phyloP scores from a whole-genome alignment of 2,113 vertebrate genomes.

The Antigone vipio region DNA sequence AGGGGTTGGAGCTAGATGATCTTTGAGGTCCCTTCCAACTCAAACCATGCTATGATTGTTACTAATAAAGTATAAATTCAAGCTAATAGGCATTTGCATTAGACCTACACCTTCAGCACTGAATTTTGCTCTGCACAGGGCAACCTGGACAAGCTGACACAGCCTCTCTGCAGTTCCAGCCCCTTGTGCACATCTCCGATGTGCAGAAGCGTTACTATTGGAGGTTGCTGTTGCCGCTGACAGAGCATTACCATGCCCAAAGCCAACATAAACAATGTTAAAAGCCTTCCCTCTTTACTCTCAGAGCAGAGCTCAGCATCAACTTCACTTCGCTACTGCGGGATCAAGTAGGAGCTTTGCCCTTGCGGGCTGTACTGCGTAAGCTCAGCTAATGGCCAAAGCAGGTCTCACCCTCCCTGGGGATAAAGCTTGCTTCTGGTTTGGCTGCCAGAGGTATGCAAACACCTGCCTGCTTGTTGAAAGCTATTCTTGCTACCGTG shows the following conservation, averaged over 20 bases:
- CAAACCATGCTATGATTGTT: background rate
- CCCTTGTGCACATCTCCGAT: background rate
- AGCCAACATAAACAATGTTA: background rate
- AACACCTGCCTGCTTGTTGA: background rate
- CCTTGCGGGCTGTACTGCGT: too few relatives aligned
- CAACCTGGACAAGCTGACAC: background rate
- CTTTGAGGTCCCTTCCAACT: too few relatives aligned
- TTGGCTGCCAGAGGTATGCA: background rate
- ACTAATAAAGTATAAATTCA: background rate
- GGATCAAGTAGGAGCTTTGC: background rate
- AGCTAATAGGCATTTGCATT: background rate
- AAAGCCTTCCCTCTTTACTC: background rate
- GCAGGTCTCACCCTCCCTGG: accelerated
- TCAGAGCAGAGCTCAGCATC: background rate
- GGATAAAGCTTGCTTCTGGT: background rate
- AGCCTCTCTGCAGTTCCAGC: background rate
- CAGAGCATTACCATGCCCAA: background rate
- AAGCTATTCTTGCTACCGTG: background rate
- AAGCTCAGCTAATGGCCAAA: background rate
- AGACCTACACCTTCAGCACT: background rate
- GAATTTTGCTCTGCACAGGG: background rate
- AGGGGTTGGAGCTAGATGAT: too few relatives aligned
- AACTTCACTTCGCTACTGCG: accelerated
- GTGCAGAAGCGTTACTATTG: background rate
- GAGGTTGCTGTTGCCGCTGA: background rate